Evolutionary conservation across 1,140 invertebrate genomes (phyloP), one percentile per base, ranked within the genome.

Genomic region (Calephelis virginiensis): DNA sequence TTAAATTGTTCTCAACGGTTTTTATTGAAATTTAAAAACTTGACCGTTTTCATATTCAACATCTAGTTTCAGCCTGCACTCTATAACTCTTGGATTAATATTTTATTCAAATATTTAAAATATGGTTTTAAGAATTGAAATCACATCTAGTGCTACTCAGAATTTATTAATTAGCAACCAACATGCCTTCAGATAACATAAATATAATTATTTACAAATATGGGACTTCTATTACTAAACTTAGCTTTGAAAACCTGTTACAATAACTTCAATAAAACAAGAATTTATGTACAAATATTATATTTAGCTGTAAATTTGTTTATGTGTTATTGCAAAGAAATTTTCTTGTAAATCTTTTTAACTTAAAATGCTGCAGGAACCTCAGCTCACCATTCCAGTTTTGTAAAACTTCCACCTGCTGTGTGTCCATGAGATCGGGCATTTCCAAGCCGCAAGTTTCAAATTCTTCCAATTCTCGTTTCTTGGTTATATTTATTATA

Each of bases 401-500:
- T 71, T 76, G 91, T n/a, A 96, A 78, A 48, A 94, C 83, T 65
- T 91, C 71, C 73, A 94, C 92, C 73, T 95, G 93, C 7, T 85
- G 74, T 11, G 72, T 63, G 79, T 93, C 92, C 70, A 94, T 80
- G 68, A 96, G 83, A 85, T 96, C 93, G 10, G 94, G 94, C 79
- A 95, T 93, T 91, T 95, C 95, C 73, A 96, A 89, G 63, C 96
- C 96, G 81, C 94, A 95, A 0, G 92, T 94, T 61, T 94, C 86
- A 76, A 94, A 96, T 77, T 97, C 96, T 71, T 94, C 92, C 10
- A 65, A 82, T 77, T 97, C 95, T 63, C 92, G 92, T 74, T 95
- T 92, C 69, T 94, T 93, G 0, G 94, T 95, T 74, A 96, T 94
- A 67, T 93, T 94, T 37, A 97, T 94, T 12, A 95, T 92, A 91